Conservation (phyloP, 92 coral and sea anemone genomes). For the Umimayanthus kanabou region DNA sequence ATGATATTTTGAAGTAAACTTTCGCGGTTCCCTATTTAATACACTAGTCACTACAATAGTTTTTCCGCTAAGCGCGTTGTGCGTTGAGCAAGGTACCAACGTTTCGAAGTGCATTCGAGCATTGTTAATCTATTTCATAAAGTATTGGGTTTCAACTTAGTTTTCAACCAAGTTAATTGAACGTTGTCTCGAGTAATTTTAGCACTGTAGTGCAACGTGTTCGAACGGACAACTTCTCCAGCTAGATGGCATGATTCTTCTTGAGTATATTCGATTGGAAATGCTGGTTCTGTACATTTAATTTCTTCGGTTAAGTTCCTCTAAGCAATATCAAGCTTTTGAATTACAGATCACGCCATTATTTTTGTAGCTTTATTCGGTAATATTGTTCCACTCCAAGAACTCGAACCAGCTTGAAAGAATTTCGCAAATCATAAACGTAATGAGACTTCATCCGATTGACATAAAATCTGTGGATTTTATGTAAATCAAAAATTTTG, state of each 20-base stretch:
- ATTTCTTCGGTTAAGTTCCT: background rate
- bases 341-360: conserved; percentile 18
- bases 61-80: background rate
- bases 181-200: background rate
- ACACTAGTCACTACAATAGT: background rate
- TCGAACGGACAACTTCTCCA: background rate
- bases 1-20: background rate
- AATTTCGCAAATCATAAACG: background rate
- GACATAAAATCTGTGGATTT: conserved; percentile 12
- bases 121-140: background rate
- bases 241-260: background rate
- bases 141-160: conserved; percentile 35
- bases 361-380: background rate
- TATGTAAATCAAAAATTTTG: conserved; percentile 6
- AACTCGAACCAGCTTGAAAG: background rate
- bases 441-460: background rate
- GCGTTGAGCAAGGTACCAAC: conserved; percentile 1
- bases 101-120: conserved; percentile 16
- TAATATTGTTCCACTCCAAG: background rate
- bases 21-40: background rate
- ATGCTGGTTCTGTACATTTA: background rate
- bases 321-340: background rate
- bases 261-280: background rate
- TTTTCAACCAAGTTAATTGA: background rate
- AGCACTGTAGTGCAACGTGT: background rate